phyloP scores from a whole-genome alignment of 2,797 vertebrate species.

The Neosalanx taihuensis region DNA sequence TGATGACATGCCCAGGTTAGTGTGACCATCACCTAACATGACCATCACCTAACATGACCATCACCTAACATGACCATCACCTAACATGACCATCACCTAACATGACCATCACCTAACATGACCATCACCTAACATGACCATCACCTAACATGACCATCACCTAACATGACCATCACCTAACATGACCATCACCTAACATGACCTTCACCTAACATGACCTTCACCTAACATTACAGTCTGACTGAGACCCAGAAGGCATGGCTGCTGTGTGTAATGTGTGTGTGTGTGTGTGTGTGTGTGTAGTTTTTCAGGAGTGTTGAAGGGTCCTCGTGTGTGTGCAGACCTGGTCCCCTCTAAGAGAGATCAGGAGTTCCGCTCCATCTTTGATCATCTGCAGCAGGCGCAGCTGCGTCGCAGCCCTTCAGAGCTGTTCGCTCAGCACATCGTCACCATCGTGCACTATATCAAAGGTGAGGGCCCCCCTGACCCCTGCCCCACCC shows the following conservation, averaged over 20 bases:
- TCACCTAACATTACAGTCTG: no score
- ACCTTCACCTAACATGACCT: no score
- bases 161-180: not conserved
- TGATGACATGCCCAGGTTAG: slow-evolving; percentile 84
- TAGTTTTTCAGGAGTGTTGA: slow-evolving; percentile 74
- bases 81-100: not conserved
- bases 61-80: no score
- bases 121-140: no score
- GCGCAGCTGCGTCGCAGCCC: slow-evolving; percentile 89
- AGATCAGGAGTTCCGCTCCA: slow-evolving; percentile 92
- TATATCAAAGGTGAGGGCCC: slow-evolving; percentile 89
- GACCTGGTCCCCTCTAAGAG: slow-evolving; percentile 89
- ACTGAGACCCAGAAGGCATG: not conserved
- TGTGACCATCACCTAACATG: not conserved
- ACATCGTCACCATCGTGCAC: slow-evolving; percentile 97
- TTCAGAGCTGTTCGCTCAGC: slow-evolving; percentile 94
- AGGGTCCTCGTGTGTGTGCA: slow-evolving; percentile 83
- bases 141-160: no score
- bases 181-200: no score
- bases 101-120: no score
- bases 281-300: not conserved
- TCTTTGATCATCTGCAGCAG: slow-evolving; percentile 95
- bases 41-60: no score
- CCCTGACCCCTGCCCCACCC: no score
- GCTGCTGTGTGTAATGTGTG: no score